Base-by-base conservation (phyloP, 2,113 vertebrate species). In the Canis aureus region DNA sequence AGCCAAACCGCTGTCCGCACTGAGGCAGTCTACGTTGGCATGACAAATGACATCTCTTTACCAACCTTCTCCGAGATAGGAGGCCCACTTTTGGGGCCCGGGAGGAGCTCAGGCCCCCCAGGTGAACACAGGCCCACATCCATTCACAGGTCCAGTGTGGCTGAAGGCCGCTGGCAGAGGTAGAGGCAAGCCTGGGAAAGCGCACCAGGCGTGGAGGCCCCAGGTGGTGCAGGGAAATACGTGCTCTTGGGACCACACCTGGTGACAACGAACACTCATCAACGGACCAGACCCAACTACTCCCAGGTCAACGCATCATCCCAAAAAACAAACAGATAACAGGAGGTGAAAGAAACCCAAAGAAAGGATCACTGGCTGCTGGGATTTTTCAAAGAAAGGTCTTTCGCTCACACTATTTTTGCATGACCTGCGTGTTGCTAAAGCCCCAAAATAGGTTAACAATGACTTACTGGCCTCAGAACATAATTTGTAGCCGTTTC, bases 401-500 rank as follows among this genome's bases (percentile, higher is more conserved):
- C 59, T 76, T 22, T 57, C 57, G 27, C 51, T 62, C 27, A 86
- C 20, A 69, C 17, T 32, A 19, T 62, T 85, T 95, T 92, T 94
- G 57, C 23, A 32, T 22, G 49, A 62, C 29, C 27, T 27, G 32
- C 82, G 35, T 38, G 17, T 32, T 60, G 62, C 43, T 81, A 76
- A 94, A 67, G 66, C 83, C 53, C 12, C 49, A 81, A 43, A 87
- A 84, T 32, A 93, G 83, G 35, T 38, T 95, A 43, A 66, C 59
- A 43, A 11, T 88, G 84, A 95, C 51, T 87, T 60, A 57, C n/a
- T 35, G 95, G 25, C 87, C 94, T 64, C 67, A 74, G 53, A 67
- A 78, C 32, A 67, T 94, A 92, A 92, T 88, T 94, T 76, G 59
- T 64, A 92, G 80, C 84, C 97, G 80, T 27, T 92, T 83, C 92